A percentile compares a stretch with the other conserved stretches of the same genome.
Evolutionary conservation across 2,797 vertebrate genomes (phyloP).

Genomic region (Sphenodon punctatus): DNA sequence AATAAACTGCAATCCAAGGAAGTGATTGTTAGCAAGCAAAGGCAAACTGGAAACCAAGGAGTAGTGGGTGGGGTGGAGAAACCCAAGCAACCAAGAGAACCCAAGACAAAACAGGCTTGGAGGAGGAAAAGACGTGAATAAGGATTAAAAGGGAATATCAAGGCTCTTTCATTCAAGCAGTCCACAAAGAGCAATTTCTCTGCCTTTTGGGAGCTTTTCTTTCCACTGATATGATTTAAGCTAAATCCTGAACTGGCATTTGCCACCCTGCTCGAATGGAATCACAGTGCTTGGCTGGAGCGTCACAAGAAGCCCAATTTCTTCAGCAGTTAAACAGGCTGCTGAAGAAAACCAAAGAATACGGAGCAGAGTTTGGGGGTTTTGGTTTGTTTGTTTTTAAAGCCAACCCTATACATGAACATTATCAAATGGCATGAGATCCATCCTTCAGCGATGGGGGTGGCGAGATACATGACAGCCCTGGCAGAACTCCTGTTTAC

Average conservation of each 20-base stretch:
- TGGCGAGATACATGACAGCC: constrained; percentile 40
- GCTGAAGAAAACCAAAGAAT: constrained; percentile 38
- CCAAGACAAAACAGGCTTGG: neutral
- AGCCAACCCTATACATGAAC: neutral
- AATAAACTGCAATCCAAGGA: neutral
- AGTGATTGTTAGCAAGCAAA: neutral
- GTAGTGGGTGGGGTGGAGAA: neutral
- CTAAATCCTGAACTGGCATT: constrained; percentile 41
- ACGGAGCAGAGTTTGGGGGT: too few species aligned
- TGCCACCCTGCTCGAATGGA: constrained; percentile 18
- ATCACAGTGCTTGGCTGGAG: neutral
- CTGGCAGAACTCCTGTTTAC: constrained; percentile 70
- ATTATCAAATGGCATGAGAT: constrained; percentile 54
- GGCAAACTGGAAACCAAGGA: neutral
- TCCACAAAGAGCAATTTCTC: constrained; percentile 46
- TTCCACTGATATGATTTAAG: constrained; percentile 40
- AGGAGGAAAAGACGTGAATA: constrained; percentile 16
- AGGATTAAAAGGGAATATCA: constrained; percentile 37
- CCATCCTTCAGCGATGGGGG: constrained; percentile 18
- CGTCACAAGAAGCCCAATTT: constrained; percentile 14
- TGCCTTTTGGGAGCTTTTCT: constrained; percentile 39
- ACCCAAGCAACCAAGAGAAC: neutral
- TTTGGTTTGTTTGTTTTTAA: too few species aligned
- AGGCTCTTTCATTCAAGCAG: constrained; percentile 8
- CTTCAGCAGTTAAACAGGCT: constrained; percentile 36